These are phyloP conservation scores for Acleris cristana DNA, from an alignment of 2,888 invertebrate genomes.

Conservation along the genomic window DNA sequence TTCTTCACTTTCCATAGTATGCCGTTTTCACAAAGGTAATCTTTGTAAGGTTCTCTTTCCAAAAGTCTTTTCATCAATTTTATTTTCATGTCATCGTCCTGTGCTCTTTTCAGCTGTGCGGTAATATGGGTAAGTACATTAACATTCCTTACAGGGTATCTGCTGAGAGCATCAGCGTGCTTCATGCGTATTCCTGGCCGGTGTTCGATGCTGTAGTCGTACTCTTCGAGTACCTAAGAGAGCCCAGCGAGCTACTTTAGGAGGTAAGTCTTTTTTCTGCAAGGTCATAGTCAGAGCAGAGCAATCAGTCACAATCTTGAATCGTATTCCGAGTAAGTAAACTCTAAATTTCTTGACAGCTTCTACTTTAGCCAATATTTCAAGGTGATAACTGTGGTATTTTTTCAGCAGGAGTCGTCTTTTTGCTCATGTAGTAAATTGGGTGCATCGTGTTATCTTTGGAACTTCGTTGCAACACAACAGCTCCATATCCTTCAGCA, in stretches of 20 bases:
- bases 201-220: conserved; percentile 45
- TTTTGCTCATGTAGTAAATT: conserved; percentile 41
- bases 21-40: not conserved
- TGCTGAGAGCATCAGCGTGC: conserved; percentile 45
- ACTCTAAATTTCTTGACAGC: conserved; percentile 42
- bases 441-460: conserved; percentile 39
- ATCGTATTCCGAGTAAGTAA: conserved; percentile 42
- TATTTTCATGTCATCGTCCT: conserved; percentile 7
- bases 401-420: conserved; percentile 38
- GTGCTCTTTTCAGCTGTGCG: not conserved
- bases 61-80: not conserved
- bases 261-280: conserved; percentile 45
- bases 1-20: not conserved
- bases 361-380: conserved; percentile 41
- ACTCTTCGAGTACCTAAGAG: conserved; percentile 42
- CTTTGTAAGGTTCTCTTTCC: not conserved
- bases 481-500: conserved; percentile 1
- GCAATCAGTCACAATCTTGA: conserved; percentile 46
- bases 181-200: conserved; percentile 42
- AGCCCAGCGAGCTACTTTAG: conserved; percentile 45
- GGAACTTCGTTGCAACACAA: conserved; percentile 7
- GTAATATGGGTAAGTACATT: conserved; percentile 1
- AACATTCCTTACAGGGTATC: conserved; percentile 34
- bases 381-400: conserved; percentile 42
- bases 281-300: conserved; percentile 43